These are phyloP conservation scores for Cryptocephalus primarius DNA, from an alignment of 2,888 invertebrate genomes.

Conservation along the genomic window DNA sequence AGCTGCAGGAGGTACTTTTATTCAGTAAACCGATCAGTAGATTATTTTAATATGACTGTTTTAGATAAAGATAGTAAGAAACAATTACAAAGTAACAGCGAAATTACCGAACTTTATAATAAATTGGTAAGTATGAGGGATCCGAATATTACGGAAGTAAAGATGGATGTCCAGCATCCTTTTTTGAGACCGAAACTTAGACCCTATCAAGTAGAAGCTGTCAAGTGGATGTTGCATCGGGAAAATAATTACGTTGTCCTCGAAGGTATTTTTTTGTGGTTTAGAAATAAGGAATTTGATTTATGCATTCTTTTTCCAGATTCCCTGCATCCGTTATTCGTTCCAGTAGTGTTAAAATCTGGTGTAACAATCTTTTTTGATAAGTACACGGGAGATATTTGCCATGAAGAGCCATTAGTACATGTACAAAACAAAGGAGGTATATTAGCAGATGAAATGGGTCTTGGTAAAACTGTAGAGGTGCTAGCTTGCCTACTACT, in stretches of 20 bases:
- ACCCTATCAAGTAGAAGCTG: slow-evolving; percentile 53
- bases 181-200: slow-evolving; percentile 45
- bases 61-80: slow-evolving; percentile 1
- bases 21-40: neutral
- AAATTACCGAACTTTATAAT: slow-evolving; percentile 10
- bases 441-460: slow-evolving; percentile 74
- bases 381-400: slow-evolving; percentile 38
- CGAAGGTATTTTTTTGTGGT: neutral
- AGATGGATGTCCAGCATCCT: slow-evolving; percentile 30
- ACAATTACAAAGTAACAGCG: slow-evolving; percentile 6
- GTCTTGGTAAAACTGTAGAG: slow-evolving; percentile 71
- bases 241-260: slow-evolving; percentile 33
- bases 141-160: slow-evolving; percentile 2
- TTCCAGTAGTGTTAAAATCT: slow-evolving; percentile 23
- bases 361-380: slow-evolving; percentile 30
- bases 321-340: slow-evolving; percentile 27
- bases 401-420: slow-evolving; percentile 30
- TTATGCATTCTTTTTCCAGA: slow-evolving; percentile 12
- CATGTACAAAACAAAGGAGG: slow-evolving; percentile 44
- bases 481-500: slow-evolving; percentile 53
- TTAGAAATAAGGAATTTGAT: neutral
- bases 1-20: neutral
- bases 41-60: neutral
- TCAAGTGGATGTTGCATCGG: slow-evolving; percentile 56
- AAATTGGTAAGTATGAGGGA: slow-evolving; percentile 4